Evolutionary conservation across 2,888 invertebrate genomes (phyloP).

Genomic region (Volucella bombylans): DNA sequence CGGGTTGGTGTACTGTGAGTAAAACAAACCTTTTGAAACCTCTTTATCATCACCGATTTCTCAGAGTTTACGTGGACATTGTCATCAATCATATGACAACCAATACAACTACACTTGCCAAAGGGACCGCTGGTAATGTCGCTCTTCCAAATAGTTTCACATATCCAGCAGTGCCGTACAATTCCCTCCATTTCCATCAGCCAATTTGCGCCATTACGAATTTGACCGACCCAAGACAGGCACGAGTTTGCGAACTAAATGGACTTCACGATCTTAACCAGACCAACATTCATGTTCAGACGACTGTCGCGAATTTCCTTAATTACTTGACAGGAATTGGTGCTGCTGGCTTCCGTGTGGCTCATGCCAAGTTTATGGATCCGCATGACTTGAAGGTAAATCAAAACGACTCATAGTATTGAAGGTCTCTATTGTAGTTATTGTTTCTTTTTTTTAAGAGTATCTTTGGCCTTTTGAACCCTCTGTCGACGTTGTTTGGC

Average conservation of each 20-base stretch:
- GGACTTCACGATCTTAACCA: conserved; percentile 84
- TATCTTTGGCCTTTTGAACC: conserved; percentile 56
- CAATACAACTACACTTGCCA: conserved; percentile 67
- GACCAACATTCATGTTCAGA: conserved; percentile 82
- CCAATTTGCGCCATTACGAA: conserved; percentile 82
- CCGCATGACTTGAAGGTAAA: conserved; percentile 84
- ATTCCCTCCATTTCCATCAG: conserved; percentile 84
- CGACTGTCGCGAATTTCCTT: conserved; percentile 83
- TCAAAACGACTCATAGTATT: too few relatives aligned
- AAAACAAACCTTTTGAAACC: background rate
- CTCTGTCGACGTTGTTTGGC: conserved; percentile 20
- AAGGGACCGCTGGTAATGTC: conserved; percentile 78
- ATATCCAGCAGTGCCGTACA: conserved; percentile 85
- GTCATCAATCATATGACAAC: conserved; percentile 89
- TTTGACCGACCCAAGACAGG: conserved; percentile 84
- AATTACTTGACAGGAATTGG: conserved; percentile 84
- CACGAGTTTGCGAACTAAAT: conserved; percentile 79
- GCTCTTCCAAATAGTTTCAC: conserved; percentile 83
- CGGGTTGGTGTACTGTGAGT: conserved; percentile 85
- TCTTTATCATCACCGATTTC: background rate
- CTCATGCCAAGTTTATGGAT: conserved; percentile 84
- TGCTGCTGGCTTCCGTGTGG: conserved; percentile 85
- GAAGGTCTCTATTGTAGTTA: background rate
- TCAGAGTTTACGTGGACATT: conserved; percentile 88
- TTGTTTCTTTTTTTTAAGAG: conserved; percentile 5